Conservation (phyloP, 2,113 vertebrate genomes). For the Mesoclemmys tuberculata region DNA sequence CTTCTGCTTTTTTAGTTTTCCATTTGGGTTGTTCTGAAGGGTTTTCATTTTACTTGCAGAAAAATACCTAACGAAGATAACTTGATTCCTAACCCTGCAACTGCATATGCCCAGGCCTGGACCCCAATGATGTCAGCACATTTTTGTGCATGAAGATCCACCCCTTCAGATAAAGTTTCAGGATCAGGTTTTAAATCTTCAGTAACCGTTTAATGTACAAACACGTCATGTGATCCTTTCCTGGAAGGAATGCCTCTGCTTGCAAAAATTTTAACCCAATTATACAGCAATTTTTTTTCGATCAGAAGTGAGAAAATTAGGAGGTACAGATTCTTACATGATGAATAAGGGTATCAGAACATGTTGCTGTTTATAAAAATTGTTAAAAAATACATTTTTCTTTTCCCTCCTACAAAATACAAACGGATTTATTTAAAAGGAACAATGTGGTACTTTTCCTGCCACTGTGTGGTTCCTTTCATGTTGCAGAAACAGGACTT, state of each 20-base stretch:
- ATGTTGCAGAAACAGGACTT: neutral
- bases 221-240: neutral
- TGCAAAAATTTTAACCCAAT: neutral
- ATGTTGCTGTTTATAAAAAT: neutral
- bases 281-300: rapidly evolving
- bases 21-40: neutral
- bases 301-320: neutral
- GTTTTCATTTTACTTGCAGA: neutral
- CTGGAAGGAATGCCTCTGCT: rapidly evolving
- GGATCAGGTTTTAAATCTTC: neutral
- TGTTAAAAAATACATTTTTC: neutral
- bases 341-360: neutral
- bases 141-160: neutral
- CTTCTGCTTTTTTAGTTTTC: neutral
- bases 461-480: neutral
- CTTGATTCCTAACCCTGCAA: rapidly evolving
- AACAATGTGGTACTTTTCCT: neutral
- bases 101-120: rapidly evolving
- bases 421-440: neutral
- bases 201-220: rapidly evolving
- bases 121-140: neutral
- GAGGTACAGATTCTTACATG: neutral
- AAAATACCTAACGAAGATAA: too few relatives aligned
- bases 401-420: neutral
- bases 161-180: neutral